A percentile compares a stretch with the other conserved stretches of the same genome.
phyloP scores from a whole-genome alignment of 2,797 vertebrate species.

The Moxostoma hubbsi region DNA sequence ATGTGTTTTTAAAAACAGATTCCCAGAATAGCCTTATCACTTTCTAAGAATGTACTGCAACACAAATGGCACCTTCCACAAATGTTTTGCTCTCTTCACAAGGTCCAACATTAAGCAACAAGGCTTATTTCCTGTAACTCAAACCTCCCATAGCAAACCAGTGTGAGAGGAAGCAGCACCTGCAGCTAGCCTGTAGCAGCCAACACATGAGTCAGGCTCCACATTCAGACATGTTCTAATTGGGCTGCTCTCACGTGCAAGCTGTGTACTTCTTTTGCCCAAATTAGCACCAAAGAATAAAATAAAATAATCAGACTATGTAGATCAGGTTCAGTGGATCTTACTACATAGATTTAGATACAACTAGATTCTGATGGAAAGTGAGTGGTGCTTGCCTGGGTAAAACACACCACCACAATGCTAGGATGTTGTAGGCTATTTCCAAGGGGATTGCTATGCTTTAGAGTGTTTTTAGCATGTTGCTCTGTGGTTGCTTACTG shows the following conservation, averaged over 20 bases:
- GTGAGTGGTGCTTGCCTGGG: background rate
- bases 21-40: slow-evolving; percentile 42
- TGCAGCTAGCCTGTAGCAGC: slow-evolving; percentile 69
- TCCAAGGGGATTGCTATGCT: background rate
- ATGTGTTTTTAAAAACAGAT: background rate
- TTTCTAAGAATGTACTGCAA: slow-evolving; percentile 54
- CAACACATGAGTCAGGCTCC: slow-evolving; percentile 72
- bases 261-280: slow-evolving; percentile 3
- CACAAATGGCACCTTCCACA: slow-evolving; percentile 1
- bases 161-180: slow-evolving; percentile 72
- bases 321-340: background rate
- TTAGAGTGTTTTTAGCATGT: background rate
- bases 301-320: slow-evolving; percentile 7
- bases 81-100: slow-evolving; percentile 55
- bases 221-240: slow-evolving; percentile 65
- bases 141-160: slow-evolving; percentile 76
- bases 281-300: slow-evolving; percentile 25
- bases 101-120: slow-evolving; percentile 78
- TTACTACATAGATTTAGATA: background rate
- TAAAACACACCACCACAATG: background rate
- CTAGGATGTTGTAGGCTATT: background rate
- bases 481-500: background rate
- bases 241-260: slow-evolving; percentile 32
- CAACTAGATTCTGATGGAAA: background rate
- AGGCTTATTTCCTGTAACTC: slow-evolving; percentile 80